Percentiles rank a stretch among this genome's conserved stretches.
Evolutionary conservation across 2,113 vertebrate genomes (phyloP).

Genomic region (Saiga tatarica): DNA sequence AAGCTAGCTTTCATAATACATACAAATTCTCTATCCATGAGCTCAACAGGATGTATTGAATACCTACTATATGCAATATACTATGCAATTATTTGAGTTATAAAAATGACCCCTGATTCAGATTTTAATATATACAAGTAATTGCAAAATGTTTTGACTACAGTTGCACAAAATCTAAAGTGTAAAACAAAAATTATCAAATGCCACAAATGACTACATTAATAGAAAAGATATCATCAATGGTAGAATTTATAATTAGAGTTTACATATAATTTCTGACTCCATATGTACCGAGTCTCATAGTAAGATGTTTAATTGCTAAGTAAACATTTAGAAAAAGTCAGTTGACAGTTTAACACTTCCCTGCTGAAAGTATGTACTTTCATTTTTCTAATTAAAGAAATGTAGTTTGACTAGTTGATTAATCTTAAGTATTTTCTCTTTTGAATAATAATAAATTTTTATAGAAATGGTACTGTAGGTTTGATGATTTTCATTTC

Average conservation of each 20-base stretch:
- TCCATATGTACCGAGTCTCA: background rate
- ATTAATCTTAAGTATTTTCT: background rate
- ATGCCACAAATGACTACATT: background rate
- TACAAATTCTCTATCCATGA: background rate
- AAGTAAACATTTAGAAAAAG: background rate
- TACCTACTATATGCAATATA: background rate
- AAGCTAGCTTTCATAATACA: background rate
- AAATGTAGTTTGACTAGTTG: background rate
- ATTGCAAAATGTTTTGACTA: background rate
- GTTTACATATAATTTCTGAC: background rate
- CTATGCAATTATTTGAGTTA: background rate
- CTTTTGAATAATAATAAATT: background rate
- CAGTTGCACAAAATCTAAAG: background rate
- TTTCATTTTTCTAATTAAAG: background rate
- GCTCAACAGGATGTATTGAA: background rate
- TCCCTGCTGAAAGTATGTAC: background rate
- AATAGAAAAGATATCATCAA: background rate
- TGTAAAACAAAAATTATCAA: background rate
- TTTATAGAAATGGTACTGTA: background rate
- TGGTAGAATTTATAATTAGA: background rate
- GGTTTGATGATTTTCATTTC: background rate
- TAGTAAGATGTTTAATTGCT: background rate
- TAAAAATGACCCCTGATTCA: background rate
- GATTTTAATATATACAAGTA: background rate
- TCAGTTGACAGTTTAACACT: background rate